These are phyloP conservation scores for Cotesia glomerata DNA, from an alignment of 1,140 invertebrate species.

Conservation along the genomic window DNA sequence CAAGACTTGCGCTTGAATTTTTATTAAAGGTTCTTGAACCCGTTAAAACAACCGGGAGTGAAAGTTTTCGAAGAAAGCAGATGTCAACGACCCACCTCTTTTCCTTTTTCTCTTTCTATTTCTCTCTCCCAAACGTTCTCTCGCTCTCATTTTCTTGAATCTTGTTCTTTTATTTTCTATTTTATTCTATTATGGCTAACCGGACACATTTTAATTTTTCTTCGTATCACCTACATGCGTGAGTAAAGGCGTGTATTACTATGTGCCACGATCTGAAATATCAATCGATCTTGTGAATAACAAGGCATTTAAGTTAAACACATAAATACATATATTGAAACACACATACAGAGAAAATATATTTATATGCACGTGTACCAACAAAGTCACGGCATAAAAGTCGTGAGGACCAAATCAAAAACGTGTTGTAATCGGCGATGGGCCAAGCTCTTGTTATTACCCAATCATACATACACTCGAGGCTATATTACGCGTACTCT, in stretches of 20 bases:
- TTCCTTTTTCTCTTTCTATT: not conserved
- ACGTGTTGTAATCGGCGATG: conserved; percentile 11
- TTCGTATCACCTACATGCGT: not conserved
- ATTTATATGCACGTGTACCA: not conserved
- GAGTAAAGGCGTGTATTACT: not conserved
- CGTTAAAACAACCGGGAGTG: not conserved
- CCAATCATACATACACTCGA: not conserved
- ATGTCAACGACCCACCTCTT: conserved; percentile 6
- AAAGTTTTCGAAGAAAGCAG: conserved; percentile 28
- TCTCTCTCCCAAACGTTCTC: not conserved
- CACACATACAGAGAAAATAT: not conserved
- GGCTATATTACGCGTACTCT: conserved; percentile 6
- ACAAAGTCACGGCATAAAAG: not conserved
- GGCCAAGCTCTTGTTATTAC: conserved; percentile 9
- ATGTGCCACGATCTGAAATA: not conserved
- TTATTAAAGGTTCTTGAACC: conserved; percentile 28
- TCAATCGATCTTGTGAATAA: not conserved
- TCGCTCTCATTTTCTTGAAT: not conserved
- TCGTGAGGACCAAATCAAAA: not conserved
- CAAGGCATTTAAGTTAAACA: not conserved
- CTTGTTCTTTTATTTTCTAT: not conserved
- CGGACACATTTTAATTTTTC: not conserved
- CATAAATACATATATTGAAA: too few species aligned
- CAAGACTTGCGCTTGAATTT: conserved; percentile 21
- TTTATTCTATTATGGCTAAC: not conserved